Evolutionary conservation across 1,140 invertebrate genomes (phyloP), one percentile per base, ranked within the genome.

Genomic region (Aphis gossypii): DNA sequence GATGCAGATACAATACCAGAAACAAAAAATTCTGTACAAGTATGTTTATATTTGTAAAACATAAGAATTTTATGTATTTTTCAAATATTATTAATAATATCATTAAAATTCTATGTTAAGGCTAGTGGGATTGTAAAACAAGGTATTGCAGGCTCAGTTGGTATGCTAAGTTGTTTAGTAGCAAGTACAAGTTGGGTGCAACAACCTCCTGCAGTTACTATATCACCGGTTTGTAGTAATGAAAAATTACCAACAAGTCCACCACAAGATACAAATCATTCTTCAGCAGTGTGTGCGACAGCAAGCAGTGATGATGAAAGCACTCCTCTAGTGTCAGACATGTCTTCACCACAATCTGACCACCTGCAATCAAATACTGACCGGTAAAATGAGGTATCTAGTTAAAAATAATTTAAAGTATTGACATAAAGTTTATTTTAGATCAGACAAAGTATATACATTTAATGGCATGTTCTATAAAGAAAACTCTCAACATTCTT

Each of bases 241-340:
- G 92, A 93, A 93, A 93, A 93, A 86, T 84, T 93, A 83, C 76
- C 92, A 41, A 86, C 82, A 18, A 93, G 92, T 86, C 48, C 92
- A 54, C 51, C 48, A 44, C 92, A 86, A 93, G 92, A 93, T 41
- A 56, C 35, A 38, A 93, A 84, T 68, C 76, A 83, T 86, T 93
- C 92, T 51, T 92, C 90, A 92, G 82, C 82, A 44, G 48, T 93
- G 0, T 93, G 92, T 86, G 92, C 94, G 9, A 82, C 90, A 14
- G 83, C 44, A 82, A 93, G 93, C 56, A 92, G 90, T 94, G 96
- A 97, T 94, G 96, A 96, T 94, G 96, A 97, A 94, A 96, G 96
- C 1, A 96, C 96, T 23, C 96, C 96, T 44, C 95, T 97, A 14
- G 96, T 97, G 18, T 96, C 96, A 0, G 95, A 96, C 93, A 48